Base-by-base conservation (phyloP, 2,797 vertebrate genomes). In the Paguma larvata region DNA sequence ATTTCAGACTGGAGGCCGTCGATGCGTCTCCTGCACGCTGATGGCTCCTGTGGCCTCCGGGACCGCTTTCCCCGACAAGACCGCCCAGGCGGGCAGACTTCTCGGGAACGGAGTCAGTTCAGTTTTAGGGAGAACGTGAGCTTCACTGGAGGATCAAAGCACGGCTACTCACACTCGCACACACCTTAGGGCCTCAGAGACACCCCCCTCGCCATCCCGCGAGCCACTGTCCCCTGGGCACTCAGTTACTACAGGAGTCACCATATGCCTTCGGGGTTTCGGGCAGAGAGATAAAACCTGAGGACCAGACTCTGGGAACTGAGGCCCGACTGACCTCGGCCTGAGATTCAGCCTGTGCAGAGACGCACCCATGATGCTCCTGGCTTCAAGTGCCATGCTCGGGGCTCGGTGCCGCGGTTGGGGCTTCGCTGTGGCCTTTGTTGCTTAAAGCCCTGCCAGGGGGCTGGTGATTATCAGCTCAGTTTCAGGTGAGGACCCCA, bases 361-460 rank as follows among this genome's bases (percentile, higher is more conserved):
- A 5, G 30, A 7, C 41, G 7, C 41, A 1, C 5, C 8, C 3
- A 0, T 15, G 16, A 16, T 0, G 16, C 5, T 6, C 14, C 6
- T 0, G 0, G 13, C 3, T 3, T 18, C 9, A 46, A n/a, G 11
- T 0, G 5, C 4, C 41, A 23, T 6, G 0, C 0, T 1, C 34
- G 13, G 10, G 15, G 21, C 1, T 0, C 0, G 7, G 25, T 0
- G 10, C 6, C 4, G 5, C 6, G 8, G 11, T 14, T 9, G 1
- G 4, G 16, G 1, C 10, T 63, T 14, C 0, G 1, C 11, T 4
- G 6, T 12, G 1, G 14, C 5, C 27, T 41, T 18, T 9, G 6
- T 5, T 7, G 53, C 23, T 27, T 46, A 12, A 13, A 15, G 3
- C 16, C 32, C 34, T 1, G 2, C 8, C 3, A 3, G 0, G 2